Percentiles rank a stretch among this genome's conserved stretches.
phyloP scores from a whole-genome alignment of 2,113 vertebrate genomes.

The Colistium nudipinnis region DNA sequence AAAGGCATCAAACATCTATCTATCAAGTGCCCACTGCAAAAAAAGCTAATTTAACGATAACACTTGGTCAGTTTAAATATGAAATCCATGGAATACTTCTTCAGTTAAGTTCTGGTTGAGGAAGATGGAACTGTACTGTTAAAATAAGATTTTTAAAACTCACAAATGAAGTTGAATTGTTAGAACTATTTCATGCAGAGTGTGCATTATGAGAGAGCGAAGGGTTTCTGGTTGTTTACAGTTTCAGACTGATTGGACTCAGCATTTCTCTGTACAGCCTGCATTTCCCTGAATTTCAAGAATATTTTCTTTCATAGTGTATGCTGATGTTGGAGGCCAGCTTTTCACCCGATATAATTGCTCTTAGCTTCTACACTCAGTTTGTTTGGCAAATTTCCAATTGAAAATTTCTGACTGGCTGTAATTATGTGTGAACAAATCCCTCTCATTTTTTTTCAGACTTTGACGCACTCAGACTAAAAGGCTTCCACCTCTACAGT shows the following conservation, averaged over 20 bases:
- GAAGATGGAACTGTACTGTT: constrained; percentile 21
- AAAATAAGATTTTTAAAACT: background rate
- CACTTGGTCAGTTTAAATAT: constrained; percentile 38
- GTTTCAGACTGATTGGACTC: constrained; percentile 10
- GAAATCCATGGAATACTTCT: constrained; percentile 23
- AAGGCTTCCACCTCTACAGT: constrained; percentile 21
- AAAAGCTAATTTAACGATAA: constrained; percentile 35
- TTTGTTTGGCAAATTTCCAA: constrained; percentile 18
- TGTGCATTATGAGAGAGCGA: constrained; percentile 26
- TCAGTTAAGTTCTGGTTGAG: constrained; percentile 26
- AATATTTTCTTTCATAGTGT: constrained; percentile 14
- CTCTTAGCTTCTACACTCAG: background rate
- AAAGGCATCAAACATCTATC: constrained; percentile 67
- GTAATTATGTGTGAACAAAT: background rate
- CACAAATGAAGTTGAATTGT: constrained; percentile 14
- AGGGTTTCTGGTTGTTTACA: constrained; percentile 18
- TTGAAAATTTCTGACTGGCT: background rate
- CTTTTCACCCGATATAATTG: constrained; percentile 38
- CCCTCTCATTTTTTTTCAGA: background rate
- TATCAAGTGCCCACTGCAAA: constrained; percentile 59
- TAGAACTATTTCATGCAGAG: constrained; percentile 28
- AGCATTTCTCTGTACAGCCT: constrained; percentile 47
- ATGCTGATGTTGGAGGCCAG: constrained; percentile 2
- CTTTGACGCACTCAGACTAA: constrained; percentile 28
- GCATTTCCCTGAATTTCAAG: constrained; percentile 56